Evolutionary conservation across 2,113 vertebrate genomes (phyloP), one percentile per base, ranked within the genome.

Genomic region (Zapus hudsonius): DNA sequence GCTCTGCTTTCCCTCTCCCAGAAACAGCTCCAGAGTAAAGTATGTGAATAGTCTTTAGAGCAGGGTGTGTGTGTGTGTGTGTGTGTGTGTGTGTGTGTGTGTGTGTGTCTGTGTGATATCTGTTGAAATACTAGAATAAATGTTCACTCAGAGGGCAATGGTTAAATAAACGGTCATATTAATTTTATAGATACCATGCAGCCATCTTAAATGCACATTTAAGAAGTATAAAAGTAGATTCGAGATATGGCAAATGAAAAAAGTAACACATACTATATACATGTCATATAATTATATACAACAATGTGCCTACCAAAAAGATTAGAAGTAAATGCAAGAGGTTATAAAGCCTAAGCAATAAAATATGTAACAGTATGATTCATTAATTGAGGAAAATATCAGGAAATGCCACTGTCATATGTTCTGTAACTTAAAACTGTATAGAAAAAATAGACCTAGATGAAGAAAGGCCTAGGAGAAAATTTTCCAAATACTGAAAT

Each of bases 291-390:
- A 59, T 83, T 80, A 89, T 2, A 75, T 91, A 92, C 40, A 88
- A 83, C 4, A 88, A 29, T 79, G 25, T 89, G 4, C 17, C 70
- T 0, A 83, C 70, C 36, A 79, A 82, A 81, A 90, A 92, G 36
- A 80, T 82, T 75, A 92, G 23, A 95, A 92, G 13, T 69, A 55
- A 87, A 92, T 61, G 64, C 4, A 61, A 82, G 85, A 94, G 27
- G 23, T 66, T 89, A 61, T 75, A 42, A 96, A 89, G 72, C 74
- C 57, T 19, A 72, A 81, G n/a, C 79, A 92, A 67, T 82, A 90
- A 85, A 89, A 85, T n/a, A 44, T 52, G 29, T 19, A 27, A 72
- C 74, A 93, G 74, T n/a, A 20, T n/a, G n/a, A n/a, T n/a, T n/a
- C 20, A 79, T 55, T 59, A 9, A 8, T 40, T 69, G 52, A 57